Base-by-base conservation (phyloP, 2,113 vertebrate genomes). In the Mesoclemmys tuberculata region DNA sequence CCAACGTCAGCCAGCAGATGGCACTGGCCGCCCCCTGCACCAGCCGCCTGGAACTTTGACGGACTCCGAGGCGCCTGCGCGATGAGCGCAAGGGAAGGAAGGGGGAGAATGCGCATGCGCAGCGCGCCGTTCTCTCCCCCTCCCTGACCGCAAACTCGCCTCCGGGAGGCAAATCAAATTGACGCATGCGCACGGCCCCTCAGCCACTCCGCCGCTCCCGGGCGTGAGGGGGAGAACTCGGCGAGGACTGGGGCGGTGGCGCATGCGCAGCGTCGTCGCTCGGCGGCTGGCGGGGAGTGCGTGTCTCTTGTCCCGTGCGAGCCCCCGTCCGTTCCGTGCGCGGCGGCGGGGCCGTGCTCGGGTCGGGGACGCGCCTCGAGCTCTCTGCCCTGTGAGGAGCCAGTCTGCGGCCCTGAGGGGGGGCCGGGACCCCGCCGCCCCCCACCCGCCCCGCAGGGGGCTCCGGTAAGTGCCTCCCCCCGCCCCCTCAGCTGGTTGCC, bases 401-500 rank as follows among this genome's bases (percentile, higher is more conserved):
- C 35, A 22, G 48, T 58, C 21, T 46, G 2, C 31, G 49, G 26
- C 14, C 3, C 31, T 49, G 4, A 29, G 86, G 48, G 14, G 58
- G 35, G 8, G 11, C 56, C 48, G 52, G 56, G 64, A 55, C 7
- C 10, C 2, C 75, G 56, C 64, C 51, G 46, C 56, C 13, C 35
- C n/a, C 64, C 24, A 10, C 46, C 68, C 88, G 48, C 55, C 22
- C 35, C 35, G 26, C 61, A 18, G 84, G 19, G 49, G 48, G 88
- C 49, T 83, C 90, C 31, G 93, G 94, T 96, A 95, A 96, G 96
- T 41, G 58, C 26, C 14, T 41, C 71, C 3, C 24, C 8, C 52
- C 8, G 13, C 12, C 46, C 35, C 41, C 46, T 16, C 54, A 2
- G 49, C 54, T 52, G 51, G 61, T 35, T 64, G 61, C 61, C 61